Evolutionary conservation across 2,888 invertebrate genomes (phyloP).

Genomic region (Alentia gelatinosa): DNA sequence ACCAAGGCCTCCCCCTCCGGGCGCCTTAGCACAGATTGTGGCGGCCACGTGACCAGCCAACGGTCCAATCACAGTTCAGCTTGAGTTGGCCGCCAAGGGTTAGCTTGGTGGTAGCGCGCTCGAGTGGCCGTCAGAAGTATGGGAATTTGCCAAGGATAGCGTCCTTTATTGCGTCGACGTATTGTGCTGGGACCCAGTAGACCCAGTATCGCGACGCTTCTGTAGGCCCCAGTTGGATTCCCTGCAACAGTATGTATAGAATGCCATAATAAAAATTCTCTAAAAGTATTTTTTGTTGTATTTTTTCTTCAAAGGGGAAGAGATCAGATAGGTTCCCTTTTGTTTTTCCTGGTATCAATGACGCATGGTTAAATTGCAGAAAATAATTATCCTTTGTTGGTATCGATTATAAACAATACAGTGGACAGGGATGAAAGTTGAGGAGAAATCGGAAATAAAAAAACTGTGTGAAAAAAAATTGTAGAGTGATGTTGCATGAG

Average conservation of each 20-base stretch:
- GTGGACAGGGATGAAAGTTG: too few relatives aligned
- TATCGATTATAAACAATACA: too few relatives aligned
- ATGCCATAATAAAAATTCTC: too few relatives aligned
- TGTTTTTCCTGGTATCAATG: too few relatives aligned
- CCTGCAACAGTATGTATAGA: constrained; percentile 83
- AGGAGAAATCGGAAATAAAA: too few relatives aligned
- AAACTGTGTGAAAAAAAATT: too few relatives aligned
- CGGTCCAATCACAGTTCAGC: constrained; percentile 56
- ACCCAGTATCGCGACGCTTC: constrained; percentile 96
- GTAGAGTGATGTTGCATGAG: too few relatives aligned
- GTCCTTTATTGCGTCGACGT: constrained; percentile 93
- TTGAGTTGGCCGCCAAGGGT: constrained; percentile 50
- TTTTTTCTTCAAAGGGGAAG: too few relatives aligned
- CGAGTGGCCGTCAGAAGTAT: constrained; percentile 72
- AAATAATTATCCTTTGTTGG: too few relatives aligned
- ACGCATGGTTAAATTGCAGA: too few relatives aligned
- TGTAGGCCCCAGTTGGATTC: constrained; percentile 93
- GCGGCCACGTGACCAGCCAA: constrained; percentile 37
- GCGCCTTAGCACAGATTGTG: background rate
- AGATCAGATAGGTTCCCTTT: too few relatives aligned
- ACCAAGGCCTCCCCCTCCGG: background rate
- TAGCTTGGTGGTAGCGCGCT: background rate
- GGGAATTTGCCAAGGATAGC: constrained; percentile 93
- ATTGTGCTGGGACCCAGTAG: constrained; percentile 94
- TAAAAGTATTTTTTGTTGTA: too few relatives aligned